Conservation (phyloP, 53 echinoderm and acorn worm genomes). For the Pentamera pediparva region DNA sequence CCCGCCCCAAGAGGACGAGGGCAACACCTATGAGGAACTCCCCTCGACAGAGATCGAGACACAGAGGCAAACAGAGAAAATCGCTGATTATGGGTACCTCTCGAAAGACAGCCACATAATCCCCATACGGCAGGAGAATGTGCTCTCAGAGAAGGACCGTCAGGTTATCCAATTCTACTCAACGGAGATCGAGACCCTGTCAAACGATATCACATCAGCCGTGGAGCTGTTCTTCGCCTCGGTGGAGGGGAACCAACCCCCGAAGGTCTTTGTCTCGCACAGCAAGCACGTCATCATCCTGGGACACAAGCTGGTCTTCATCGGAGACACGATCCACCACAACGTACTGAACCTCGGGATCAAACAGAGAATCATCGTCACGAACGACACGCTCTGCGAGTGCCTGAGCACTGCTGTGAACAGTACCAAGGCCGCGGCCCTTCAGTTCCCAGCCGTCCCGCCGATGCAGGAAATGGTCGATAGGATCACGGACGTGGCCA, state of each 20-base stretch:
- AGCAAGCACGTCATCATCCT: conserved; percentile 92
- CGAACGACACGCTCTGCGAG: conserved; percentile 78
- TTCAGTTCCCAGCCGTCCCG: conserved; percentile 84
- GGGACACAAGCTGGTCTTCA: conserved; percentile 93
- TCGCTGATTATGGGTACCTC: conserved; percentile 73
- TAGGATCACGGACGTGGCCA: conserved; percentile 82
- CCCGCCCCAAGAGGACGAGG: conserved; percentile 48
- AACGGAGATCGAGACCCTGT: conserved; percentile 64
- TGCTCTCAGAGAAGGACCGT: conserved; percentile 60
- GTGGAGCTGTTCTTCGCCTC: conserved; percentile 87
- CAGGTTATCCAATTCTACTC: conserved; percentile 80
- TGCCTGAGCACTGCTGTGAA: conserved; percentile 80
- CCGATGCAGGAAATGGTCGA: conserved; percentile 97
- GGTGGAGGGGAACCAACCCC: conserved; percentile 89
- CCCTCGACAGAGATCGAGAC: conserved; percentile 23
- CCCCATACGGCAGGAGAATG: conserved; percentile 32
- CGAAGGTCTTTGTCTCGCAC: conserved; percentile 94
- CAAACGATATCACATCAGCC: conserved; percentile 68
- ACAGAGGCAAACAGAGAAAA: conserved; percentile 26
- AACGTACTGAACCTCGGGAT: conserved; percentile 66
- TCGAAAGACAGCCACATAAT: conserved; percentile 78
- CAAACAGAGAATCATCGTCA: conserved; percentile 61
- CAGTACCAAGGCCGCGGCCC: conserved; percentile 83
- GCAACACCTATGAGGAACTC: conserved; percentile 16
- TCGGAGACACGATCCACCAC: conserved; percentile 92